Conservation (phyloP, 2,888 invertebrate genomes). For the Hirtodrosophila alboralis region DNA sequence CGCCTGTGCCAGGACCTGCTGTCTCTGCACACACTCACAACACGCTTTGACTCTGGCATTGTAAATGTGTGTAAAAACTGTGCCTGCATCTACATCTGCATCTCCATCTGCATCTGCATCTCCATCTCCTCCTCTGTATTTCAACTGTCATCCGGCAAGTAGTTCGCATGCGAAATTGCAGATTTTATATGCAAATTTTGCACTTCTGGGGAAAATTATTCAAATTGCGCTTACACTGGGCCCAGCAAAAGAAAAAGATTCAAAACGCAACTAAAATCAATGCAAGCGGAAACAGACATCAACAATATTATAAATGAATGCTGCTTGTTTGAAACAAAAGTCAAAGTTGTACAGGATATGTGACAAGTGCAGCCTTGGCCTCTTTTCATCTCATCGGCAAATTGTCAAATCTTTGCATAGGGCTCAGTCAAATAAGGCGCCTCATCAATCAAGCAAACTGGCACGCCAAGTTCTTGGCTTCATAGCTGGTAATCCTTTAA, state of each 20-base stretch:
- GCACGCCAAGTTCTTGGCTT: conserved; percentile 18
- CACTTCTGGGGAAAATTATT: conserved; percentile 74
- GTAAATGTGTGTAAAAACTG: conserved; percentile 42
- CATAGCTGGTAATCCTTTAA: conserved; percentile 66
- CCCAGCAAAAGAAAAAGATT: not conserved
- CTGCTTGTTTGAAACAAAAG: conserved; percentile 1
- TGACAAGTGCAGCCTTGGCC: conserved; percentile 56
- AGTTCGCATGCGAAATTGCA: conserved; percentile 54
- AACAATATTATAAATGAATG: conserved; percentile 36
- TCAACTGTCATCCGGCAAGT: conserved; percentile 23
- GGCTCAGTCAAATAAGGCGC: conserved; percentile 17
- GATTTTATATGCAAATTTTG: conserved; percentile 75
- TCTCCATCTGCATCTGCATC: not conserved
- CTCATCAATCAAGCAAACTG: conserved; percentile 53
- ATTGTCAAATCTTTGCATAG: conserved; percentile 36
- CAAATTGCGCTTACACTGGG: conserved; percentile 65
- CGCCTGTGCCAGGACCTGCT: conserved; percentile 15
- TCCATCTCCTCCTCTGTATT: not conserved
- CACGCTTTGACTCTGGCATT: conserved; percentile 21
- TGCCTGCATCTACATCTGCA: too few species aligned
- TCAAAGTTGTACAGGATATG: not conserved
- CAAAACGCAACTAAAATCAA: conserved; percentile 34
- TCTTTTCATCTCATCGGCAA: conserved; percentile 39
- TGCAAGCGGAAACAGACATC: conserved; percentile 35
- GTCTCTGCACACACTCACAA: not conserved